Conservation (phyloP, 1,140 invertebrate species). For the Hycleus cichorii region DNA sequence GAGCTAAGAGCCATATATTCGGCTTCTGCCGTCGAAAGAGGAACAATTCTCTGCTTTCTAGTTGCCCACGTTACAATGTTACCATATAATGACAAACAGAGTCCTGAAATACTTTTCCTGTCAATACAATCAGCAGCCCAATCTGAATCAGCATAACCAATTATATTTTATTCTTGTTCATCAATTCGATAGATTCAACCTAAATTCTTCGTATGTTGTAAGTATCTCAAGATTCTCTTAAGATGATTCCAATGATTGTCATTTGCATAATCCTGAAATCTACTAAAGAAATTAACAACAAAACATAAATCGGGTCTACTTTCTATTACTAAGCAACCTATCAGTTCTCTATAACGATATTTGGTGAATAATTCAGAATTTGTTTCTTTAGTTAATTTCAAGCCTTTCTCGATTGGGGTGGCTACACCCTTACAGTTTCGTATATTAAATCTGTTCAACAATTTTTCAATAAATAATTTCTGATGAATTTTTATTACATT, state of each 20-base stretch:
- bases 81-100: no score
- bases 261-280: constrained; percentile 23
- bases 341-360: constrained; percentile 31
- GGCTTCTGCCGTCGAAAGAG: no score
- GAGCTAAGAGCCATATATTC: no score
- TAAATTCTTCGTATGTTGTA: constrained; percentile 4
- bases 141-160: constrained; percentile 32
- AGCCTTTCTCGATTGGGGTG: background rate
- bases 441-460: constrained; percentile 33
- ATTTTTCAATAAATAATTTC: constrained; percentile 20
- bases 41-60: no score
- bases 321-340: constrained; percentile 29
- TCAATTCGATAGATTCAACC: constrained; percentile 11
- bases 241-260: background rate
- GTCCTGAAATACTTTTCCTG: no score
- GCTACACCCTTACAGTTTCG: constrained; percentile 13
- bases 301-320: constrained; percentile 29
- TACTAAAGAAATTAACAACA: constrained; percentile 26
- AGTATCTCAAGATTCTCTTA: constrained; percentile 31
- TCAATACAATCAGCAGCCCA: constrained; percentile 31
- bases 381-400: constrained; percentile 3
- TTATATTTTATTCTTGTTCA: background rate
- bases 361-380: background rate
- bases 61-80: no score
- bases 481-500: constrained; percentile 17